Evolutionary conservation across 1,140 invertebrate species (phyloP), one percentile per base, ranked within the genome.

Genomic region (Magallana ariakensis): DNA sequence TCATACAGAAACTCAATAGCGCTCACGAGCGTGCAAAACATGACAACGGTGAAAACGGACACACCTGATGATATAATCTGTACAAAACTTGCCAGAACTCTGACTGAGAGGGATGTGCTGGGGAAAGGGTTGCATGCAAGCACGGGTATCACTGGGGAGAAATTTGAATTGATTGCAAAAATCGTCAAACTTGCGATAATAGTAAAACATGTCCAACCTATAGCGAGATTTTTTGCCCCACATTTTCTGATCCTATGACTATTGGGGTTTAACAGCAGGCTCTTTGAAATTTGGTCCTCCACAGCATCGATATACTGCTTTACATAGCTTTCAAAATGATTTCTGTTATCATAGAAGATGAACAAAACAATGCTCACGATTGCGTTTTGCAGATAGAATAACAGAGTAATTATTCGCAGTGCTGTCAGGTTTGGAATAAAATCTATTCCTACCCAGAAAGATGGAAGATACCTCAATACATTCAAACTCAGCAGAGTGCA

Each of bases 401-500:
- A 53, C 2, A 56, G 9, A 81, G n/a, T n/a, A 0, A 81, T 26
- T 54, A 81, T 13, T 6, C 80, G 19, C 1, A n/a, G 15, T 54
- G 54, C 15, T 8, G 46, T 56, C 16, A 81, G 54, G 4, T 53
- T 53, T 9, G 80, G 46, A 81, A 81, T 53, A 53, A 81, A 81
- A 16, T 81, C 80, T 13, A 81, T 8, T 6, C 80, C 80, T 15
- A 54, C n/a, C 80, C 80, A 81, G 54, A 81, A 81, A n/a, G n/a
- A 16, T 81, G 80, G 80, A n/a, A 54, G 46, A 19, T 56, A 81
- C 13, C 80, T 33, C n/a, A 81, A 15, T 53, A 81, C 80, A 81
- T 81, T 81, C 11, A 81, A 81, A 46, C n/a, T 19, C 16, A 81
- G 54, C 54, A 81, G 9, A 81, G n/a, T 26, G 46, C 46, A 54